Percentiles rank a stretch among this genome's conserved stretches.
These are phyloP conservation scores for Belgica antarctica DNA, from an alignment of 2,888 invertebrate species.

Conservation along the genomic window DNA sequence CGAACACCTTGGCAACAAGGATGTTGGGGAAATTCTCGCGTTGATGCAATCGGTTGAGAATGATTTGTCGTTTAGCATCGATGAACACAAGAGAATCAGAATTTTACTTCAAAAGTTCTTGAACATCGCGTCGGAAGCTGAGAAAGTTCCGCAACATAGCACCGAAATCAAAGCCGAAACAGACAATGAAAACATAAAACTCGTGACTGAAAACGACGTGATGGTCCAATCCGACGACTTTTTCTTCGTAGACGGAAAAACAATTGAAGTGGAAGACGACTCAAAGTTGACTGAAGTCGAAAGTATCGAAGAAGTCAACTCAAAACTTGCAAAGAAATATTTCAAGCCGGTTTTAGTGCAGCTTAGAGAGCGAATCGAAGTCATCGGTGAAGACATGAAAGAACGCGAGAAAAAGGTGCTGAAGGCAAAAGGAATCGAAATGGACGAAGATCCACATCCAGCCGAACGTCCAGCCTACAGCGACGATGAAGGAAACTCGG, in stretches of 20 bases:
- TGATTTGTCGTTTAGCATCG: neutral
- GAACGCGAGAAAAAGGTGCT: conserved; percentile 52
- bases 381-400: conserved; percentile 53
- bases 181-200: neutral
- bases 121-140: conserved; percentile 3
- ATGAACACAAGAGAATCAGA: conserved; percentile 4
- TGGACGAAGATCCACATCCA: conserved; percentile 47
- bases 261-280: neutral
- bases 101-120: conserved; percentile 29
- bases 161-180: no score
- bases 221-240: conserved; percentile 27
- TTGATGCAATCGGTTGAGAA: neutral
- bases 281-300: neutral
- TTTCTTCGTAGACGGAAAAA: conserved; percentile 22
- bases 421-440: conserved; percentile 53
- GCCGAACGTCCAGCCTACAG: neutral
- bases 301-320: neutral
- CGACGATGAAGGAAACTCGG: neutral
- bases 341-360: conserved; percentile 54
- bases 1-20: neutral
- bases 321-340: conserved; percentile 49
- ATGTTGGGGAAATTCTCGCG: neutral
- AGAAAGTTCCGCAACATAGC: neutral
- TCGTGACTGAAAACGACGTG: neutral
- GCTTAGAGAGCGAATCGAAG: conserved; percentile 53